phyloP scores from a whole-genome alignment of 1,140 invertebrate species.

The Polyergus mexicanus region DNA sequence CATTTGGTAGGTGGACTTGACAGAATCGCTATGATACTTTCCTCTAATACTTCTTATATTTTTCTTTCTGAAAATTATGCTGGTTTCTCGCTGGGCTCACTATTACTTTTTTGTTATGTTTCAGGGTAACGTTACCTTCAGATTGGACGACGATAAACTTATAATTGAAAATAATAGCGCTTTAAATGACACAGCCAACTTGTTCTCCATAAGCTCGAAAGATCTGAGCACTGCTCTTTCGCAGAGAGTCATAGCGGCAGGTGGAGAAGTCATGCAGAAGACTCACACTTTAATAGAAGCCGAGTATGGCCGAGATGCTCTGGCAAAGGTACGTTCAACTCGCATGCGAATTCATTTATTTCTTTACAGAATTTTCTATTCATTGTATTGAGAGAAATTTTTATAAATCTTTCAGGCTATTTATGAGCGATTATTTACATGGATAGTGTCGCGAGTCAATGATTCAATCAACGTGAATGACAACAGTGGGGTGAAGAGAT shows the following conservation, averaged over 20 bases:
- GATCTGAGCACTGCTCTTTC: constrained; percentile 93
- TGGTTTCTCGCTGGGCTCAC: not conserved
- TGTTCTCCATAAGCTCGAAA: constrained; percentile 91
- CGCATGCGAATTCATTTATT: constrained; percentile 6
- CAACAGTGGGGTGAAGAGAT: constrained; percentile 86
- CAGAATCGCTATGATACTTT: constrained; percentile 28
- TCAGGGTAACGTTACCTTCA: constrained; percentile 92
- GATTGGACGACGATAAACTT: constrained; percentile 90
- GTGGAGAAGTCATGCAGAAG: constrained; percentile 97
- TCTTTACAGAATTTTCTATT: not conserved
- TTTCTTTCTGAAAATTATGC: not conserved
- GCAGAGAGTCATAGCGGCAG: constrained; percentile 95
- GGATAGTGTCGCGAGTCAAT: constrained; percentile 97
- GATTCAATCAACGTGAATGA: constrained; percentile 91
- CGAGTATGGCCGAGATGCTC: constrained; percentile 96
- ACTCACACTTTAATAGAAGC: constrained; percentile 94
- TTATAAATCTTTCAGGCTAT: constrained; percentile 89
- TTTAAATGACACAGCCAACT: constrained; percentile 89
- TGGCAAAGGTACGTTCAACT: constrained; percentile 92
- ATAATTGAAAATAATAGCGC: constrained; percentile 88
- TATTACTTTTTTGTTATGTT: constrained; percentile 23
- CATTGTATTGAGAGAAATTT: constrained; percentile 31
- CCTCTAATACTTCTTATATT: not conserved
- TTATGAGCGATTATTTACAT: constrained; percentile 96
- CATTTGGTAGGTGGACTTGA: constrained; percentile 92